Percentiles rank a stretch among this genome's conserved stretches.
These are phyloP conservation scores for Blastobasis lacticolella DNA, from an alignment of 2,888 invertebrate species.

Conservation along the genomic window DNA sequence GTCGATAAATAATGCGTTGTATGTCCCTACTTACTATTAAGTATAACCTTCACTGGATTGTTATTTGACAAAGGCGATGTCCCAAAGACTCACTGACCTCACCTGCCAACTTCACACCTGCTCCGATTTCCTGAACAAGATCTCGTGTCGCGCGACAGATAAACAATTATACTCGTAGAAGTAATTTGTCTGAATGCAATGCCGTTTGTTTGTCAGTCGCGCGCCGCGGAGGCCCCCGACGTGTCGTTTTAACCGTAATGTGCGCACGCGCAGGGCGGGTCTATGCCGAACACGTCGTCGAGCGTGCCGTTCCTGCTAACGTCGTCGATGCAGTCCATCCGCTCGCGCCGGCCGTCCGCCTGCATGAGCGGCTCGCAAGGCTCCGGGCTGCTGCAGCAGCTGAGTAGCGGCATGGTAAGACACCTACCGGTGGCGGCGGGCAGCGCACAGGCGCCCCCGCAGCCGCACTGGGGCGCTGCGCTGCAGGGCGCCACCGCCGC, in stretches of 20 bases:
- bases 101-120: no score
- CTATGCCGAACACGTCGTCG: slow-evolving; percentile 92
- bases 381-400: slow-evolving; percentile 87
- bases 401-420: slow-evolving; percentile 96
- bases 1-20: no score
- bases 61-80: no score
- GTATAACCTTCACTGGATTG: no score
- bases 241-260: slow-evolving; percentile 4
- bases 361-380: slow-evolving; percentile 82
- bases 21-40: no score
- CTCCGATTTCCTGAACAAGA: no score
- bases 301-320: slow-evolving; percentile 90
- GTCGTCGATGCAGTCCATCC: slow-evolving; percentile 73
- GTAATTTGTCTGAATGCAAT: no score
- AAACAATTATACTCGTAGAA: no score
- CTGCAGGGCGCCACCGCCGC: slow-evolving; percentile 67
- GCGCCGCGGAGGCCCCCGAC: no score
- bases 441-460: slow-evolving; percentile 64
- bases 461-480: slow-evolving; percentile 60
- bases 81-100: no score
- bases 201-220: no score
- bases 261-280: slow-evolving; percentile 79
- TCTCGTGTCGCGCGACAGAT: no score
- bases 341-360: slow-evolving; percentile 81
- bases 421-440: slow-evolving; percentile 80